Evolutionary conservation across 2,888 invertebrate species (phyloP), one percentile per base, ranked within the genome.

Genomic region (Lasioglossum marginatum): DNA sequence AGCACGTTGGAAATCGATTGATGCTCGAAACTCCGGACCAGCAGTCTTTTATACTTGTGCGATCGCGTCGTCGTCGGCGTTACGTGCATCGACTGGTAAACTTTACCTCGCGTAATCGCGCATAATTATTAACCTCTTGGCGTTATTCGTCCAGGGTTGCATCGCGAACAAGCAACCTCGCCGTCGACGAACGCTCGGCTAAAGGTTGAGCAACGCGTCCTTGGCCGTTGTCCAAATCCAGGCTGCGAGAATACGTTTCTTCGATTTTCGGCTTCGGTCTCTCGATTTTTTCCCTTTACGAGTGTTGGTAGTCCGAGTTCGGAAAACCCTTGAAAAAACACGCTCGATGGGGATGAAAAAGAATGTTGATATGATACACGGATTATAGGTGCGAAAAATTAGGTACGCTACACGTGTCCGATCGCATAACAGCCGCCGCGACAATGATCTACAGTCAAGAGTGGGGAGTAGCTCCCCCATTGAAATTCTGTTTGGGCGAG

Each of bases 141-240:
- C 81, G 87, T 86, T 86, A 86, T 72, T 71, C 78, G 79, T 77
- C 70, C 79, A 66, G 79, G 75, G 75, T 73, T 75, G 79, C 79
- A 83, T 84, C 75, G 81, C 14, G 45, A 72, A 80, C 79, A 77
- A 74, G 73, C 63, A 68, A n/a, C 81, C 63, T 72, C 77, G 52
- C 45, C 43, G 74, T 73, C 87, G 85, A 78, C 68, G 68, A 83
- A 66, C 66, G 34, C 34, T 37, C 23, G 66, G 23, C 34, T 31
- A 66, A 66, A 66, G 31, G 80, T 93, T 92, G 86, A 90, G 93
- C 91, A 93, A 93, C 87, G 86, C 88, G 92, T 91, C 94, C 94
- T 94, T 94, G 94, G 93, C 92, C 88, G 82, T 82, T 81, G 88
- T 92, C 94, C 94, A 94, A 93, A 89, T 82, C 89, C 89, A 86